Evolutionary conservation across 2,888 invertebrate species (phyloP).

Genomic region (Lepetodrilus schrolli): DNA sequence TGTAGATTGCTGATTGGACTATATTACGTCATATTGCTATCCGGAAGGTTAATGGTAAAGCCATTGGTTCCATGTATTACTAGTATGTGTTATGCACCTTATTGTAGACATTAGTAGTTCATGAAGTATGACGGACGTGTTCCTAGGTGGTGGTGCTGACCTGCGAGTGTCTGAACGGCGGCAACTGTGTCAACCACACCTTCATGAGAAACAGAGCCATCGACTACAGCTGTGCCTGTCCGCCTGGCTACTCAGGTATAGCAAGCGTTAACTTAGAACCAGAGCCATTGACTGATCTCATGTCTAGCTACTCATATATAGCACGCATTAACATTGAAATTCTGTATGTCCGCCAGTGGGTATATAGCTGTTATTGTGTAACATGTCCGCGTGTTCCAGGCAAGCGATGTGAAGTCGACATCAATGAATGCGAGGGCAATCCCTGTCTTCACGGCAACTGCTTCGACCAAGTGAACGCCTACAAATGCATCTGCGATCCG

Average conservation of each 20-base stretch:
- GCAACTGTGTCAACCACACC: constrained; percentile 41
- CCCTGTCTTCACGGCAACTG: constrained; percentile 42
- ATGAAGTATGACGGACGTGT: too few species aligned
- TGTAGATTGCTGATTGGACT: too few species aligned
- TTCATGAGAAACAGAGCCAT: constrained; percentile 21
- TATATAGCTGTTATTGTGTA: too few species aligned
- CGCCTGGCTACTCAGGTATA: constrained; percentile 41
- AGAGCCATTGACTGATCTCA: neutral
- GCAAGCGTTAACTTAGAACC: neutral
- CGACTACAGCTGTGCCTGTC: constrained; percentile 41
- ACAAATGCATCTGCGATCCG: constrained; percentile 34
- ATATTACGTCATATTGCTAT: too few species aligned
- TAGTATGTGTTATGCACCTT: too few species aligned
- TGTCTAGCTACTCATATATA: neutral
- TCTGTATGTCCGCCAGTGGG: too few species aligned
- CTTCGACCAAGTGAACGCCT: constrained; percentile 34
- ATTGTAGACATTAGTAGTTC: too few species aligned
- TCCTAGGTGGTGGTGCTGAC: constrained; percentile 38
- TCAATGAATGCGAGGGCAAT: constrained; percentile 37
- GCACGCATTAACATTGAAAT: neutral
- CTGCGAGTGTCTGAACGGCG: constrained; percentile 44
- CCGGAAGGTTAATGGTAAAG: too few species aligned
- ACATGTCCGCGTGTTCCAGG: constrained; percentile 25
- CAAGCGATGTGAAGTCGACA: constrained; percentile 35
- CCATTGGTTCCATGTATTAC: too few species aligned